These are phyloP conservation scores for Bradypodion ventrale DNA, from an alignment of 2,797 vertebrate genomes.

Conservation along the genomic window DNA sequence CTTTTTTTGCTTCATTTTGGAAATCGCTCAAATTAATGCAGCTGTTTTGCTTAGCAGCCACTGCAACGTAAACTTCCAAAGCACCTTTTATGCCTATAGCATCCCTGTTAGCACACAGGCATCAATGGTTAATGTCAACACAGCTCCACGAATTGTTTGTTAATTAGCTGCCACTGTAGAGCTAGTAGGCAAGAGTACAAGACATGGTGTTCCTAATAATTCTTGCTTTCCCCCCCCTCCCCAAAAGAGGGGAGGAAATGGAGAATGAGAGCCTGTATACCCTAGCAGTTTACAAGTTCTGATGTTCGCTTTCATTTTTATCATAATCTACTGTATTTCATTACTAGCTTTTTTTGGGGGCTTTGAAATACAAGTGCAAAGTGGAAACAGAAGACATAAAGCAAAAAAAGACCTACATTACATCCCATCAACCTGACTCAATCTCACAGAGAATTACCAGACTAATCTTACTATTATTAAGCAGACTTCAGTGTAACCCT, in stretches of 20 bases:
- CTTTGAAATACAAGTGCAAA: neutral
- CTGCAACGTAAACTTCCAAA: slow-evolving; percentile 60
- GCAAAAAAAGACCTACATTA: no score
- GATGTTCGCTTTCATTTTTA: slow-evolving; percentile 41
- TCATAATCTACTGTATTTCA: slow-evolving; percentile 33
- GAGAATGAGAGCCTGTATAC: slow-evolving; percentile 18
- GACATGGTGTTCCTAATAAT: slow-evolving; percentile 64
- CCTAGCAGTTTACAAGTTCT: slow-evolving; percentile 51
- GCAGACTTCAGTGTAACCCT: no score
- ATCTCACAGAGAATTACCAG: neutral
- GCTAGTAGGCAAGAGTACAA: slow-evolving; percentile 66
- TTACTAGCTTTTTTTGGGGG: neutral
- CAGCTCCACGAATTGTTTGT: slow-evolving; percentile 70
- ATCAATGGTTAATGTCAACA: slow-evolving; percentile 73
- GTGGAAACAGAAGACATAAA: neutral
- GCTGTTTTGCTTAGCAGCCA: slow-evolving; percentile 51
- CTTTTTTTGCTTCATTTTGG: slow-evolving; percentile 20
- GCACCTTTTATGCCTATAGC: slow-evolving; percentile 68
- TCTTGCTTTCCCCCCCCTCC: slow-evolving; percentile 59
- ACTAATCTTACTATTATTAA: neutral
- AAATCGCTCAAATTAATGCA: slow-evolving; percentile 43
- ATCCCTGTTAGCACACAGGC: slow-evolving; percentile 68
- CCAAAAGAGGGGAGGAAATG: neutral
- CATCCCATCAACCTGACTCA: neutral
- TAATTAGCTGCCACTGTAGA: slow-evolving; percentile 72